Percentiles rank a stretch among this genome's conserved stretches.
Evolutionary conservation across 2,888 invertebrate species (phyloP).

Genomic region (Drosophila gaucha): DNA sequence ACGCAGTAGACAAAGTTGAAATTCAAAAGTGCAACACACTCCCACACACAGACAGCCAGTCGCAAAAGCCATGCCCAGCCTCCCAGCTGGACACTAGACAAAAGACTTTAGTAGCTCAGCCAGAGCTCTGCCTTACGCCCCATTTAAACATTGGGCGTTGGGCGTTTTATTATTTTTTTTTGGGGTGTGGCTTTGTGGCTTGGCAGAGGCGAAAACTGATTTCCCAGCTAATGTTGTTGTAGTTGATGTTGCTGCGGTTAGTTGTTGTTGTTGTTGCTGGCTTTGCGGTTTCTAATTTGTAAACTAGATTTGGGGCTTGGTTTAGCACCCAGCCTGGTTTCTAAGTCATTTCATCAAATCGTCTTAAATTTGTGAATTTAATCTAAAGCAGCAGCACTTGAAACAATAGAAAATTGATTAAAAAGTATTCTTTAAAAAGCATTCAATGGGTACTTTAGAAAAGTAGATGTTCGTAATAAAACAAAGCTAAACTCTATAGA

Average conservation of each 20-base stretch:
- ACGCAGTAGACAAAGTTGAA: slow-evolving; percentile 71
- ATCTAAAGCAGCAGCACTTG: not conserved
- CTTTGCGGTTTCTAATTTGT: slow-evolving; percentile 71
- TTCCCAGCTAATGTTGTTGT: slow-evolving; percentile 31
- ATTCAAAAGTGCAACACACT: slow-evolving; percentile 73
- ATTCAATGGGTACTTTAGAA: not conserved
- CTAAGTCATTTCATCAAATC: slow-evolving; percentile 64
- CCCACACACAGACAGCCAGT: slow-evolving; percentile 5
- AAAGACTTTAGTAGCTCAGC: slow-evolving; percentile 32
- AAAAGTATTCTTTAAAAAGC: not conserved
- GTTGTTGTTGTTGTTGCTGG: slow-evolving; percentile 47
- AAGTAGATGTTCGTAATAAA: not conserved
- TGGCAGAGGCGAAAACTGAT: slow-evolving; percentile 57
- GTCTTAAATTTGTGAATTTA: slow-evolving; percentile 19
- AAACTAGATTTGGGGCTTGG: slow-evolving; percentile 62
- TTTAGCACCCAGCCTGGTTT: slow-evolving; percentile 33
- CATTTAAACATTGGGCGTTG: slow-evolving; percentile 17
- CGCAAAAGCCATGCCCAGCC: slow-evolving; percentile 1
- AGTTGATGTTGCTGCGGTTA: slow-evolving; percentile 53
- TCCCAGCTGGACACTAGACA: slow-evolving; percentile 47
- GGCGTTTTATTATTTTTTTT: slow-evolving; percentile 11
- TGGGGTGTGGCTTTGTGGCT: slow-evolving; percentile 49
- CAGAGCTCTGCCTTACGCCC: not conserved
- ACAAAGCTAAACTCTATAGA: not conserved
- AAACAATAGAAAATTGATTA: not conserved